Evolutionary conservation across 2,797 vertebrate species (phyloP), one percentile per base, ranked within the genome.

Genomic region (Peromyscus melanophrys): DNA sequence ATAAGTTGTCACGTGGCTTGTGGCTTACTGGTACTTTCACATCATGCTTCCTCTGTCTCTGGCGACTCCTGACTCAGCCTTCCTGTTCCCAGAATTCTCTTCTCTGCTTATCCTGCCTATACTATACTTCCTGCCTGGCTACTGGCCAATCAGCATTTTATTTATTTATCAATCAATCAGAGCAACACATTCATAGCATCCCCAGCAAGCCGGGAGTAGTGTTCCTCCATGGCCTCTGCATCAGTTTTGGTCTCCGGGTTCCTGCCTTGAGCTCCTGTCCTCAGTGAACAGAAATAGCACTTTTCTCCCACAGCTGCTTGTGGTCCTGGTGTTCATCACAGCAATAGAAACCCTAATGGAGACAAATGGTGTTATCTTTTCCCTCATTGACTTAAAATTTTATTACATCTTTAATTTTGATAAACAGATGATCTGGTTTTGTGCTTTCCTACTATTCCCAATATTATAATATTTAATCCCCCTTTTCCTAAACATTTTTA

Each of bases 371-470:
- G 63, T 52, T n/a, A 37, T 40, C 11, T 69, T 90, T 96, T 95
- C 61, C n/a, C 3, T 85, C 29, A 80, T 59, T 90, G 25, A 87
- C 78, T 92, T 92, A 40, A 46, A 29, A 27, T 59, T 86, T n/a
- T 90, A 37, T 82, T 83, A 49, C n/a, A 7, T 83, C 95, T 57
- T 95, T 95, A 73, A 69, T 77, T 92, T 10, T 37, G 13, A 46
- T 57, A 23, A 49, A 13, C 92, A 81, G 57, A 65, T 76, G 4
- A 14, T 95, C 27, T 43, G 37, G 76, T 92, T 96, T 93, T 88
- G 17, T 94, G 52, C 10, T 80, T 92, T 86, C 21, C 46, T 67
- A 7, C 40, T 27, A 3, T 81, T 97, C 43, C 85, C 69, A 52
- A 73, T 78, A 86, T 52, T 69, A 34, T 52, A 49, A 49, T 46